Evolutionary conservation across 2,113 vertebrate genomes (phyloP).

Genomic region (Cisticola juncidis): DNA sequence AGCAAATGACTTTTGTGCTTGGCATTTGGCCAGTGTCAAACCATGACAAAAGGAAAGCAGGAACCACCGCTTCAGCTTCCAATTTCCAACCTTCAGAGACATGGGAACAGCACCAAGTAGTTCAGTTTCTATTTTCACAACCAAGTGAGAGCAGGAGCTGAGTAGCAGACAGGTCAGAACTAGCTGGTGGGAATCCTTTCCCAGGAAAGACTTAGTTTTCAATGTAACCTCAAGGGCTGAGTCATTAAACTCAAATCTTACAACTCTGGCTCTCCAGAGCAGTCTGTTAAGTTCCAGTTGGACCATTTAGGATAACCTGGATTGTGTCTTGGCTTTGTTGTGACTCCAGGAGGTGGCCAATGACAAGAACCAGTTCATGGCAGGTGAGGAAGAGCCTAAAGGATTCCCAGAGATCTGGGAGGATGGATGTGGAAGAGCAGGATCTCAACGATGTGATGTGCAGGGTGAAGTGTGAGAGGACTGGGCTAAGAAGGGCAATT

Average conservation of each 20-base stretch:
- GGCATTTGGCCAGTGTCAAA: not conserved
- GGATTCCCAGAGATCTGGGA: not conserved
- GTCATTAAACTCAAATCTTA: not conserved
- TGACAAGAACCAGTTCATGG: not conserved
- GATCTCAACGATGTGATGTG: not conserved
- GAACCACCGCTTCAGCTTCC: not conserved
- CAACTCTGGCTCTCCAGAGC: not conserved
- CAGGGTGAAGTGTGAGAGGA: fast-evolving
- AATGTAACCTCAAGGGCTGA: too few species aligned
- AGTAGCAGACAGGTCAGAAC: fast-evolving
- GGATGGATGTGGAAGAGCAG: fast-evolving
- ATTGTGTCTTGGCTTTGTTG: not conserved
- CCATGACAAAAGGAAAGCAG: not conserved
- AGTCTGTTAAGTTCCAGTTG: too few species aligned
- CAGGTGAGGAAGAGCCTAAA: not conserved
- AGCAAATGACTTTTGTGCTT: not conserved
- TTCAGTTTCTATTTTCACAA: not conserved
- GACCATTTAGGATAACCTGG: too few species aligned
- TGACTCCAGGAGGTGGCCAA: not conserved
- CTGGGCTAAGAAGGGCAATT: not conserved
- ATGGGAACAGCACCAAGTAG: not conserved
- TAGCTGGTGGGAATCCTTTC: not conserved
- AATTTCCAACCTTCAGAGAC: not conserved
- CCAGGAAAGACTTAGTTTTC: not conserved
- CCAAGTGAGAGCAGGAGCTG: not conserved